phyloP scores from a whole-genome alignment of 2,888 invertebrate genomes.

The Heliconius aoede region DNA sequence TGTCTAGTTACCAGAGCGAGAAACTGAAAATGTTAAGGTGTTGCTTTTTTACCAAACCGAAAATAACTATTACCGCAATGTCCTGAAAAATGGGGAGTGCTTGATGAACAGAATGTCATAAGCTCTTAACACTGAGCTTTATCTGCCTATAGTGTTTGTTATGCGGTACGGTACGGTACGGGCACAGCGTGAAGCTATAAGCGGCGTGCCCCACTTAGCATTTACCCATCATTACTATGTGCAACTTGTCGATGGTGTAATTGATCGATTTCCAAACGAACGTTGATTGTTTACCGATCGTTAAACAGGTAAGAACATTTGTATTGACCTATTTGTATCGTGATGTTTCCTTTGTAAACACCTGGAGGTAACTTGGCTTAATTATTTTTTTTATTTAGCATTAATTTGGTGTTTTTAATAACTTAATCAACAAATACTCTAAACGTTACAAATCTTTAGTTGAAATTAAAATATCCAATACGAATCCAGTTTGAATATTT shows the following conservation, averaged over 20 bases:
- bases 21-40: no score
- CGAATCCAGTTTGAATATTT: no score
- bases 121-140: not conserved
- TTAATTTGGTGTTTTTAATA: not conserved
- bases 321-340: conserved; percentile 21
- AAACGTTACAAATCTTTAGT: no score
- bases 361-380: conserved; percentile 10
- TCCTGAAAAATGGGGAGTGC: not conserved
- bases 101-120: not conserved
- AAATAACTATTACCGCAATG: not conserved
- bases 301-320: conserved; percentile 32
- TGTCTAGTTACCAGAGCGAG: no score
- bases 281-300: conserved; percentile 44
- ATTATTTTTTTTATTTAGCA: not conserved
- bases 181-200: not conserved
- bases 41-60: no score
- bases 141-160: not conserved
- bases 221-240: conserved; percentile 46
- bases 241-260: conserved; percentile 41
- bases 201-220: conserved; percentile 15
- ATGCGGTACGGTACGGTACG: no score
- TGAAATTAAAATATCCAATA: no score
- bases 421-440: no score
- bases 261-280: conserved; percentile 44
- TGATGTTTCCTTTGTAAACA: not conserved